phyloP scores from a whole-genome alignment of 2,888 invertebrate genomes.

The Ischnus inquisitorius region DNA sequence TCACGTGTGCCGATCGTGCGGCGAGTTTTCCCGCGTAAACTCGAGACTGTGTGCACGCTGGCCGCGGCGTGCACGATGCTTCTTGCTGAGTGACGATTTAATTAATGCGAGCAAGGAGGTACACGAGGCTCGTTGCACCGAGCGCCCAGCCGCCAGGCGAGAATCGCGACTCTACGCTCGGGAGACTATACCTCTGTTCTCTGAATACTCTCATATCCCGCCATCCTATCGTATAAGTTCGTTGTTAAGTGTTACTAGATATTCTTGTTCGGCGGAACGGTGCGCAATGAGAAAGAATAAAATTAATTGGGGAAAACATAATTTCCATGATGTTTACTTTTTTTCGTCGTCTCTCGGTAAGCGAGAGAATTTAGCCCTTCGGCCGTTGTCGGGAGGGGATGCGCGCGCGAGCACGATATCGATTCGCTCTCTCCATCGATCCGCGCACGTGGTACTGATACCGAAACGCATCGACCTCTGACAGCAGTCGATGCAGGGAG shows the following conservation, averaged over 20 bases:
- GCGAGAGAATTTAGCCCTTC: slow-evolving; percentile 36
- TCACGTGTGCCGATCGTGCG: slow-evolving; percentile 42
- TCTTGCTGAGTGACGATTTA: slow-evolving; percentile 58
- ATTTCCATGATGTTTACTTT: not conserved
- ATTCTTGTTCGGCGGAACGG: slow-evolving; percentile 34
- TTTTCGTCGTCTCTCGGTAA: slow-evolving; percentile 27
- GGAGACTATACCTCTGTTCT: not conserved
- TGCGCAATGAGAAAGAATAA: slow-evolving; percentile 29
- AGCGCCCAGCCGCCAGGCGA: slow-evolving; percentile 31
- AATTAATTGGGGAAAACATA: not conserved
- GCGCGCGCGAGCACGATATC: slow-evolving; percentile 52
- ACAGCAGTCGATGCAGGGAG: slow-evolving; percentile 63
- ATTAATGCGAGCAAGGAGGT: slow-evolving; percentile 60
- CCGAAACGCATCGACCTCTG: slow-evolving; percentile 63
- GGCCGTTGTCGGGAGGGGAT: not conserved
- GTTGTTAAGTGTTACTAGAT: slow-evolving; percentile 23
- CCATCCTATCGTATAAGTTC: not conserved
- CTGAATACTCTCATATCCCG: not conserved
- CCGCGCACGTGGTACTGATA: slow-evolving; percentile 68
- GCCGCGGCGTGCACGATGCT: slow-evolving; percentile 26
- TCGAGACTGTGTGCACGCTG: slow-evolving; percentile 5
- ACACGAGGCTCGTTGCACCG: slow-evolving; percentile 50
- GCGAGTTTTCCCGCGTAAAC: slow-evolving; percentile 57
- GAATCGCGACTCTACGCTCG: slow-evolving; percentile 37
- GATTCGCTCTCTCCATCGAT: slow-evolving; percentile 67